Conservation (phyloP, 2,888 invertebrate species). For the Andrena chrysosceles region DNA sequence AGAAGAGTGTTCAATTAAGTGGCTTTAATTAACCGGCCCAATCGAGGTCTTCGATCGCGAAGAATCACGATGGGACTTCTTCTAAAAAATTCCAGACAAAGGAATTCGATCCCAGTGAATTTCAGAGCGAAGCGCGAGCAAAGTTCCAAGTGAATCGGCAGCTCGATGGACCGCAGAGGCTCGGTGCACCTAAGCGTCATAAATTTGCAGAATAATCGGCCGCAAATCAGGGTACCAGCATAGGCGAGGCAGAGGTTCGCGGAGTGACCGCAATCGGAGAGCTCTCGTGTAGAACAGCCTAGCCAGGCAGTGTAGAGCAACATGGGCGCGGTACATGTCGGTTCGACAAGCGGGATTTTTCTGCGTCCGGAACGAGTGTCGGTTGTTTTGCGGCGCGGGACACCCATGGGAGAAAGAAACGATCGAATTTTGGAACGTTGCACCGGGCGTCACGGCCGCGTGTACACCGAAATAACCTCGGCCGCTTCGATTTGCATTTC, state of each 20-base stretch:
- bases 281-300: background rate
- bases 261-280: conserved; percentile 3
- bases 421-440: conserved; percentile 69
- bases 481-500: conserved; percentile 75
- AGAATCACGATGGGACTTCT: no score
- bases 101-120: no score
- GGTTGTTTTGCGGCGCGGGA: conserved; percentile 60
- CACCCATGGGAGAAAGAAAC: conserved; percentile 60
- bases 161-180: background rate
- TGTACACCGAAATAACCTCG: conserved; percentile 71
- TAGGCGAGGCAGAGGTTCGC: background rate
- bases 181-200: background rate
- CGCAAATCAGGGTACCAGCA: conserved; percentile 14
- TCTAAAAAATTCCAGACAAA: no score
- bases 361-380: conserved; percentile 38
- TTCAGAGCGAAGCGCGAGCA: no score
- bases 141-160: background rate
- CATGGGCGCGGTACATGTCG: background rate
- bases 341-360: conserved; percentile 40
- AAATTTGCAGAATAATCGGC: background rate
- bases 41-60: background rate
- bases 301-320: background rate
- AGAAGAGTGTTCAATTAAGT: conserved; percentile 20
- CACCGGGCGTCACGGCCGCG: conserved; percentile 52
- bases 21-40: background rate